These are phyloP conservation scores for Python bivittatus DNA, from an alignment of 2,113 vertebrate species.

Conservation along the genomic window DNA sequence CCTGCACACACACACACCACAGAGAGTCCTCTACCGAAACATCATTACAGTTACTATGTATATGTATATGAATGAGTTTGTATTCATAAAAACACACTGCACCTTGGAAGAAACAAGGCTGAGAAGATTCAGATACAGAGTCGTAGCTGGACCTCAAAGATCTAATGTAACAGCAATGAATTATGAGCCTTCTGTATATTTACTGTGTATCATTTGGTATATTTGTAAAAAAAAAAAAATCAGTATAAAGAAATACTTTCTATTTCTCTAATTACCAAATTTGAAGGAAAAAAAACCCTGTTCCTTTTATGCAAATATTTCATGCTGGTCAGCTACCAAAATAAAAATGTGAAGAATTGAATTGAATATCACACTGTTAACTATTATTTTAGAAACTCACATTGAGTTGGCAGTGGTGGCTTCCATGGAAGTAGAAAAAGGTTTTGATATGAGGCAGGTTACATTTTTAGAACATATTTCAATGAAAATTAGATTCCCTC, in stretches of 20 bases:
- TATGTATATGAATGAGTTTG: background rate
- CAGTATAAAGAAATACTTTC: background rate
- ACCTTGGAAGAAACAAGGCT: background rate
- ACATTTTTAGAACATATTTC: background rate
- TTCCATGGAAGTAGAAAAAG: background rate
- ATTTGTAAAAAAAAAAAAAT: background rate
- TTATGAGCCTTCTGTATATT: background rate
- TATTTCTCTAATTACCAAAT: background rate
- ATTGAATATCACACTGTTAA: background rate
- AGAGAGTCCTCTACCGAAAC: background rate
- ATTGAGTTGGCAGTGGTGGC: background rate
- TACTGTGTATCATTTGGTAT: background rate
- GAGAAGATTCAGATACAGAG: too few species aligned
- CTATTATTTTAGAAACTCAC: background rate
- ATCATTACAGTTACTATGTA: background rate
- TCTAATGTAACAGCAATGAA: background rate
- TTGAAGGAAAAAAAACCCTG: background rate
- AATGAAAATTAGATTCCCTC: background rate
- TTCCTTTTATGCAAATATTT: background rate
- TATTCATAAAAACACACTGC: background rate
- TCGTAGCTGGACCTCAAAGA: background rate
- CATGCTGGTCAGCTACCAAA: background rate
- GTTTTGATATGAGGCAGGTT: background rate
- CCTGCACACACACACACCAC: background rate
- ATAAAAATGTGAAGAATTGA: background rate